Evolutionary conservation across 2,113 vertebrate genomes (phyloP), one percentile per base, ranked within the genome.

Genomic region (Cololabis saira): DNA sequence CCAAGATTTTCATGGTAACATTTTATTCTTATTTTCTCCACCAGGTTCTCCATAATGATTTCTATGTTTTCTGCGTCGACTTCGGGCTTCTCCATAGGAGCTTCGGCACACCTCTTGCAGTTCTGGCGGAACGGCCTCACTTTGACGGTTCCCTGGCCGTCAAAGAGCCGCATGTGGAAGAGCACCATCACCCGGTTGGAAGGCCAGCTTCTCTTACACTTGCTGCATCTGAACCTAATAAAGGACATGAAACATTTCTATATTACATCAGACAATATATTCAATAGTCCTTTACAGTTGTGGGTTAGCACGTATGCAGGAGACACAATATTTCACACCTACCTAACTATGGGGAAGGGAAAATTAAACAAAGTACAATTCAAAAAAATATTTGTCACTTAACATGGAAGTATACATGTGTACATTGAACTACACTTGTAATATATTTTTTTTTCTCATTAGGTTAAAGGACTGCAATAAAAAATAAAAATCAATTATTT

Each of bases 151-250:
- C 90, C 90, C 4, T 18, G 5, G 1, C 30, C 0, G 0, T 0
- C 0, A 1, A 0, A 1, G 14, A 80, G 66, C 1, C 4, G 19
- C 76, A 89, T 87, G 60, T 91, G 73, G 56, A 92, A 90, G 27
- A 95, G 19, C 60, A 96, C 75, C 40, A 82, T 90, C 22, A 92
- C 91, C 30, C 67, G 76, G 61, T 92, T 87, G 0, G 91, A 95
- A 30, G 93, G 90, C 94, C 94, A 96, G 2, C 2, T 1, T 9
- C 74, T 87, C 54, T 49, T 71, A 80, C 94, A 95, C 49, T 33
- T 48, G 22, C 90, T 92, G 71, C 95, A 96, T 41, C 15, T 61
- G 78, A 96, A 96, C 77, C 95, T 95, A 75, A 0, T 52, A 45
- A 50, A 52, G 0, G 22, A 33, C 18, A 4, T 3, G n/a, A 27